phyloP scores from a whole-genome alignment of 2,888 invertebrate species.

The Electrophaes corylata region DNA sequence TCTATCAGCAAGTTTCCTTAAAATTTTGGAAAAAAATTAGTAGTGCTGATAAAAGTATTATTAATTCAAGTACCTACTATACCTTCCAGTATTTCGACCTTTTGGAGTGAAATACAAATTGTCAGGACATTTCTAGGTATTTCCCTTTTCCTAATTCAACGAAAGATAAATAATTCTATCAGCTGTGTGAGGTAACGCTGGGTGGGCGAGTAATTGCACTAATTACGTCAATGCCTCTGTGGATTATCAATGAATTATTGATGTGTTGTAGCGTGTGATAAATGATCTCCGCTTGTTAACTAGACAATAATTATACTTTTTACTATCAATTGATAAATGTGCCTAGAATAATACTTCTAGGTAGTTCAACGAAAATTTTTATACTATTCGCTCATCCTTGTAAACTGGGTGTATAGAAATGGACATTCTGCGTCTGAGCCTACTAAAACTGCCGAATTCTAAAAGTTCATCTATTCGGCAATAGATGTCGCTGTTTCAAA shows the following conservation, averaged over 20 bases:
- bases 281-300: slow-evolving; percentile 65
- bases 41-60: too few relatives aligned
- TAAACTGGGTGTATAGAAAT: too few relatives aligned
- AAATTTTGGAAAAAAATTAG: too few relatives aligned
- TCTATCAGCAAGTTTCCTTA: too few relatives aligned
- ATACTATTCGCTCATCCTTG: slow-evolving; percentile 18
- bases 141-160: slow-evolving; percentile 57
- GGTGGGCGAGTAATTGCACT: slow-evolving; percentile 80
- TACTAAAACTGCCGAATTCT: slow-evolving; percentile 32
- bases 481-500: slow-evolving; percentile 65
- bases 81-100: not conserved
- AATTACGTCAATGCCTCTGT: slow-evolving; percentile 77
- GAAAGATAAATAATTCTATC: slow-evolving; percentile 71
- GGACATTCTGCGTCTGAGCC: too few relatives aligned
- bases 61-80: too few relatives aligned
- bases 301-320: slow-evolving; percentile 54
- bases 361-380: slow-evolving; percentile 19
- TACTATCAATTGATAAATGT: slow-evolving; percentile 34
- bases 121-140: slow-evolving; percentile 17
- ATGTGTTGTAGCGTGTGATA: slow-evolving; percentile 67
- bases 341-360: slow-evolving; percentile 27
- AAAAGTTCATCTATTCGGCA: slow-evolving; percentile 58
- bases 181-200: slow-evolving; percentile 61
- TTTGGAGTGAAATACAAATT: not conserved
- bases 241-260: slow-evolving; percentile 80